A percentile compares a stretch with the other conserved stretches of the same genome.
Evolutionary conservation across 2,888 invertebrate species (phyloP).

Genomic region (Auanema freiburgensis): DNA sequence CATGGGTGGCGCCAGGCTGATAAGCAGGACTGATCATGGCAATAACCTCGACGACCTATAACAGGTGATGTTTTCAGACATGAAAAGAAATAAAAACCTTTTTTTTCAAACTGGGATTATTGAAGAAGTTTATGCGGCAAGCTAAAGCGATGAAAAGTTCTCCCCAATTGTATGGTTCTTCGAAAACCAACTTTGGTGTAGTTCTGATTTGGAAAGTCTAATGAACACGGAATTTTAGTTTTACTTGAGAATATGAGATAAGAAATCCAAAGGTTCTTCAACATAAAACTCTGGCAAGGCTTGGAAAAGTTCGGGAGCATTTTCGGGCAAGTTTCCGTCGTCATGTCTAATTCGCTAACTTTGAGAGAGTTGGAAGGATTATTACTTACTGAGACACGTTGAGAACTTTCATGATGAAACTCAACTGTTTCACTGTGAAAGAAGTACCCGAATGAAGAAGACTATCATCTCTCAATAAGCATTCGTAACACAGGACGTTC

Average conservation of each 20-base stretch:
- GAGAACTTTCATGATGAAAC: constrained; percentile 72
- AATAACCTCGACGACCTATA: constrained; percentile 51
- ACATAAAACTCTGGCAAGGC: constrained; percentile 94
- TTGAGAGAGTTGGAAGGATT: not conserved
- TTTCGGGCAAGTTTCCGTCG: constrained; percentile 65
- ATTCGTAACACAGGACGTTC: constrained; percentile 88
- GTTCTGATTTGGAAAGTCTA: constrained; percentile 70
- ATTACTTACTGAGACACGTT: constrained; percentile 62
- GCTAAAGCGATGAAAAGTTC: constrained; percentile 86
- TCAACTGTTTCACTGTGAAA: constrained; percentile 85
- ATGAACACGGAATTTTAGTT: constrained; percentile 9
- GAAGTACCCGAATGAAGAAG: constrained; percentile 80
- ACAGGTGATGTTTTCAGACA: not conserved
- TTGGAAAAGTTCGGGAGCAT: constrained; percentile 78
- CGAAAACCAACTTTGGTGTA: constrained; percentile 72
- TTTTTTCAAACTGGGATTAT: constrained; percentile 93
- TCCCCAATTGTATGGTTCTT: constrained; percentile 69
- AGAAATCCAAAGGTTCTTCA: constrained; percentile 94
- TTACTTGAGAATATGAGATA: constrained; percentile 86
- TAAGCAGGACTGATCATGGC: constrained; percentile 36
- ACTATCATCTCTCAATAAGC: constrained; percentile 82
- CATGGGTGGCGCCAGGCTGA: constrained; percentile 20
- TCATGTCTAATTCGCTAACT: not conserved
- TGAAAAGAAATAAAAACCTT: constrained; percentile 69
- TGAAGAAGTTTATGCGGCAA: constrained; percentile 85